Evolutionary conservation across 2,797 vertebrate genomes (phyloP).

Genomic region (Cottoperca gobio): DNA sequence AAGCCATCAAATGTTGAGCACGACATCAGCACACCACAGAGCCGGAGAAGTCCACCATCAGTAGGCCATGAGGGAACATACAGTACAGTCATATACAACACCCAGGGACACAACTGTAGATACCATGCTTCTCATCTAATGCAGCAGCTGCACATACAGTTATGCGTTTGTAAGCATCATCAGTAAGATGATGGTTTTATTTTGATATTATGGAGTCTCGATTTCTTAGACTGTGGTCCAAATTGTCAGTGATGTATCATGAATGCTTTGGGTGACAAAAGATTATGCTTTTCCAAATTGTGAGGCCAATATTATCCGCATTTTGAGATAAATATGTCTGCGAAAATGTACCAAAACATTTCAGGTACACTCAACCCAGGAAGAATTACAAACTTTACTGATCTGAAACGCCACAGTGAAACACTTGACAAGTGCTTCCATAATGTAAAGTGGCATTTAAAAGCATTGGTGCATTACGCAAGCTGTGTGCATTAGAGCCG

Average conservation of each 20-base stretch:
- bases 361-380: background rate
- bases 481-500: constrained; percentile 82
- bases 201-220: background rate
- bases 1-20: constrained; percentile 62
- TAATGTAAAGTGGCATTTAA: background rate
- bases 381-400: background rate
- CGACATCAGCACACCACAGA: constrained; percentile 70
- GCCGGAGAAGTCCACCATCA: constrained; percentile 52
- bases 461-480: background rate
- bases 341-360: background rate
- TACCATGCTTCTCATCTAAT: constrained; percentile 87
- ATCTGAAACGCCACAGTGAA: background rate
- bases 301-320: background rate
- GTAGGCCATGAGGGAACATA: constrained; percentile 59
- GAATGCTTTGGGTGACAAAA: background rate
- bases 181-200: background rate
- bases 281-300: background rate
- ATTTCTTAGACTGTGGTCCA: background rate
- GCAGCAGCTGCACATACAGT: constrained; percentile 65
- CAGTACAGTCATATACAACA: constrained; percentile 78
- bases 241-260: background rate
- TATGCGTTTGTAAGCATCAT: background rate
- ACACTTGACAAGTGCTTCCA: constrained; percentile 1
- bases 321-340: background rate
- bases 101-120: constrained; percentile 92